phyloP scores from a whole-genome alignment of 2,113 vertebrate species.

The Apodemus sylvaticus region DNA sequence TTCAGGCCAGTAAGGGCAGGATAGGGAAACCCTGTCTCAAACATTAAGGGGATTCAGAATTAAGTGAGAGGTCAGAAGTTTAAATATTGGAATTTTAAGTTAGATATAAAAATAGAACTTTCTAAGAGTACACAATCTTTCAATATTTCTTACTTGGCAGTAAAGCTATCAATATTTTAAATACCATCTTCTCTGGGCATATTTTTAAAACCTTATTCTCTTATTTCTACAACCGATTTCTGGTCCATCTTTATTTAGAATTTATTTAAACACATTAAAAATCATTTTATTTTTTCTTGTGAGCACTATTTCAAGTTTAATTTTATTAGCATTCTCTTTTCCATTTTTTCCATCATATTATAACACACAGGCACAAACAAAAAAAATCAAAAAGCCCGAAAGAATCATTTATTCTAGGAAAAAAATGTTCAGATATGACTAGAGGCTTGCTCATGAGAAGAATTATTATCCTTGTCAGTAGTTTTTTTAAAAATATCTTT shows the following conservation, averaged over 20 bases:
- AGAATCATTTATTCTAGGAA: neutral
- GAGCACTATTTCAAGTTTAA: constrained; percentile 4
- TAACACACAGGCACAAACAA: neutral
- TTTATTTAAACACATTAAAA: neutral
- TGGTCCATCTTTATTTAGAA: neutral
- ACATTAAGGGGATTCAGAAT: constrained; percentile 2
- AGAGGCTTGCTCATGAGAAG: neutral
- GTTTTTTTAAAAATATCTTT: neutral
- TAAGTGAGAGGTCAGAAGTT: constrained; percentile 26
- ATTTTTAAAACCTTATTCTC: neutral
- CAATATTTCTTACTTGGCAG: neutral
- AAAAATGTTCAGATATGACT: neutral
- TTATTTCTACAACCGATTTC: neutral
- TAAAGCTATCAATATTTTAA: neutral
- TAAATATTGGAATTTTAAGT: neutral
- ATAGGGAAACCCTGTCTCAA: neutral
- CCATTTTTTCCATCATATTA: neutral
- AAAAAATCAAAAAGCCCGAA: neutral
- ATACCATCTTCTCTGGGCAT: neutral
- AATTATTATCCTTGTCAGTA: neutral
- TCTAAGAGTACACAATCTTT: neutral
- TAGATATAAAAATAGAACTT: constrained; percentile 45
- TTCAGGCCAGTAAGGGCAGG: neutral
- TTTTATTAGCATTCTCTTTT: constrained; percentile 15
- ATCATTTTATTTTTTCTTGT: constrained; percentile 23